Evolutionary conservation across 2,888 invertebrate genomes (phyloP), one percentile per base, ranked within the genome.

Genomic region (Labia minor): DNA sequence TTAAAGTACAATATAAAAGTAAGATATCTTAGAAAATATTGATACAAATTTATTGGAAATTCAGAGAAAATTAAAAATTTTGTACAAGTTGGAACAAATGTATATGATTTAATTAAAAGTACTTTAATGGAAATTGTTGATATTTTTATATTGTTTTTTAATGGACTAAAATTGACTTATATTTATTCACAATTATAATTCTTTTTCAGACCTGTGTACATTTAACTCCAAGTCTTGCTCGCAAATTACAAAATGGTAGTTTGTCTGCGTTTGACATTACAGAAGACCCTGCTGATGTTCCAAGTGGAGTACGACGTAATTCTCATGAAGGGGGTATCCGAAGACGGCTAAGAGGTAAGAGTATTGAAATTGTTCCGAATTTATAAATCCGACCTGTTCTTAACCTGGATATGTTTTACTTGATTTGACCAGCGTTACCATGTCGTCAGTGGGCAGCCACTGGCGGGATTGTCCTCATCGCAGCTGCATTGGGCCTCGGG

Each of bases 401-500:
- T n/a, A n/a, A n/a, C n/a, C n/a, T n/a, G n/a, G n/a, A n/a, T n/a
- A n/a, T n/a, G n/a, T n/a, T n/a, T n/a, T n/a, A n/a, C n/a, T n/a
- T n/a, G n/a, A 26, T 26, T 8, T 14, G 49, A 11, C 3, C 49
- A 49, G 49, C 49, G 3, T 14, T n/a, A 14, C n/a, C 49, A n/a
- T 49, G 49, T 16, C 49, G 49, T 11, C 70, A 69, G 62, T 70
- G 70, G 70, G 26, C 69, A 62, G 69, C 70, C 11, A 63, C 69
- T 21, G 67, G 70, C 37, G 70, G 68, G 4, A 62, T 70, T 4
- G 63, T 70, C 2, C 64, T 70, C 16, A 69, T 70, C 21, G 69
- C 70, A 8, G 70, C 64, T 8, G 65, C 69, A 61, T 73, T 79
- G 70, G 73, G 78, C 19, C 76, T 77, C 18, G 78, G 78, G 8